A percentile compares a stretch with the other conserved stretches of the same genome.
Evolutionary conservation across 2,113 vertebrate genomes (phyloP).

Genomic region (Trachemys scripta): DNA sequence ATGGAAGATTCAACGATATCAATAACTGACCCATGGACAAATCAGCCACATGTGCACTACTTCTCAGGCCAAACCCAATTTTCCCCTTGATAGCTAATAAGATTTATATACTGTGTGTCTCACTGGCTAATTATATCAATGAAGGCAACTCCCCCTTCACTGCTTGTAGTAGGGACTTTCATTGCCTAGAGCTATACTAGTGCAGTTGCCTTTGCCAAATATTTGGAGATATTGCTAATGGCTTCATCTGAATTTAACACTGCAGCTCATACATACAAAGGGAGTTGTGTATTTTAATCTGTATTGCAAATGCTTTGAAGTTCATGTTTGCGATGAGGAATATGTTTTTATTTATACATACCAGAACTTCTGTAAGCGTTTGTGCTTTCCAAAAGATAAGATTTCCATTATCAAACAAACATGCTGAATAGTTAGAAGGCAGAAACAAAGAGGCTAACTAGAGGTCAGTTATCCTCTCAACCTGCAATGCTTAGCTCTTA

Average conservation of each 20-base stretch:
- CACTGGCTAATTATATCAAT: conserved; percentile 68
- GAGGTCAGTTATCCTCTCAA: conserved; percentile 59
- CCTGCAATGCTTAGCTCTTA: neutral
- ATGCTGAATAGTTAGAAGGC: conserved; percentile 38
- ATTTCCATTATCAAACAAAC: conserved; percentile 66
- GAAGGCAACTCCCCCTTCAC: conserved; percentile 42
- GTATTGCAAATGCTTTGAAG: conserved; percentile 57
- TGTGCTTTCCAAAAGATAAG: conserved; percentile 61
- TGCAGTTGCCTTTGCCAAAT: conserved; percentile 69
- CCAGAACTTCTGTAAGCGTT: conserved; percentile 53
- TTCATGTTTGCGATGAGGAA: conserved; percentile 49
- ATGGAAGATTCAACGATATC: neutral
- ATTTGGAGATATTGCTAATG: conserved; percentile 65
- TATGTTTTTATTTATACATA: conserved; percentile 63
- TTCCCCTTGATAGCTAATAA: conserved; percentile 51
- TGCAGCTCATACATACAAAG: conserved; percentile 35
- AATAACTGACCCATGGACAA: conserved; percentile 53
- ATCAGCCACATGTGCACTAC: conserved; percentile 51
- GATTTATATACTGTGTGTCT: conserved; percentile 64
- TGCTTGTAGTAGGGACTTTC: conserved; percentile 70
- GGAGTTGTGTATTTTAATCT: conserved; percentile 56
- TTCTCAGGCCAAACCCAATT: conserved; percentile 46
- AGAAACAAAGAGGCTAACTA: neutral
- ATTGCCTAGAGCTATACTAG: conserved; percentile 68
- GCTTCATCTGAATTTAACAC: conserved; percentile 65